A percentile compares a stretch with the other conserved stretches of the same genome.
Conservation (phyloP, 1,140 invertebrate species). For the Lepidurus arcticus region DNA sequence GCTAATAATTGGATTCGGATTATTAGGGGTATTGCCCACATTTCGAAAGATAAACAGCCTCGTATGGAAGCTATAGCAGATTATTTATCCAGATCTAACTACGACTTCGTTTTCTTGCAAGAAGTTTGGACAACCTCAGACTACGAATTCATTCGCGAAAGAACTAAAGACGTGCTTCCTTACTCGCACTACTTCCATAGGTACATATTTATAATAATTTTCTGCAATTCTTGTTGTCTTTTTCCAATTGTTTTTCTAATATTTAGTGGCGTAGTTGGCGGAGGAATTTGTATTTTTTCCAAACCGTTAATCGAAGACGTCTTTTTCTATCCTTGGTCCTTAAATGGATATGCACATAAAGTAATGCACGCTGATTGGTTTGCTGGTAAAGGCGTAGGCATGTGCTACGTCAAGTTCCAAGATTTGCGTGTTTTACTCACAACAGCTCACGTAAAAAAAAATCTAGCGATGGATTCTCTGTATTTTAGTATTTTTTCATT, state of each 20-base stretch:
- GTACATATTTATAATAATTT: slow-evolving; percentile 46
- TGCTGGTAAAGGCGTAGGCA: slow-evolving; percentile 89
- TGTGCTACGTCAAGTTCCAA: slow-evolving; percentile 61
- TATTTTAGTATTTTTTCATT: slow-evolving; percentile 27
- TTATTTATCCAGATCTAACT: slow-evolving; percentile 58
- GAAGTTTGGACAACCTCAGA: slow-evolving; percentile 82
- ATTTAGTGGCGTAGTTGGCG: slow-evolving; percentile 81
- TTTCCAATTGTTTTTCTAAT: slow-evolving; percentile 30
- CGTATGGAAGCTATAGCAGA: slow-evolving; percentile 75
- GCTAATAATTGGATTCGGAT: slow-evolving; percentile 31
- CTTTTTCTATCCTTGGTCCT: slow-evolving; percentile 82
- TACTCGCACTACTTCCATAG: slow-evolving; percentile 91
- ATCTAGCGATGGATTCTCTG: neutral
- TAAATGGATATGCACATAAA: slow-evolving; percentile 97
- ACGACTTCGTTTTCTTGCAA: slow-evolving; percentile 87
- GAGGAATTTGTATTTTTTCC: slow-evolving; percentile 86
- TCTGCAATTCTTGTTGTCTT: too few species aligned
- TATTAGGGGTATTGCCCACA: slow-evolving; percentile 72
- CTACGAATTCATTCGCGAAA: slow-evolving; percentile 62
- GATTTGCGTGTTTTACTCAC: slow-evolving; percentile 75
- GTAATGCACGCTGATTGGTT: slow-evolving; percentile 97
- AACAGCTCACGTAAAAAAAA: slow-evolving; percentile 74
- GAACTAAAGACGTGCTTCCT: slow-evolving; percentile 58
- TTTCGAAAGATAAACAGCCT: slow-evolving; percentile 66
- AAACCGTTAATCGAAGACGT: slow-evolving; percentile 78